Conservation (phyloP, 2,113 vertebrate species). For the Labeo catla region DNA sequence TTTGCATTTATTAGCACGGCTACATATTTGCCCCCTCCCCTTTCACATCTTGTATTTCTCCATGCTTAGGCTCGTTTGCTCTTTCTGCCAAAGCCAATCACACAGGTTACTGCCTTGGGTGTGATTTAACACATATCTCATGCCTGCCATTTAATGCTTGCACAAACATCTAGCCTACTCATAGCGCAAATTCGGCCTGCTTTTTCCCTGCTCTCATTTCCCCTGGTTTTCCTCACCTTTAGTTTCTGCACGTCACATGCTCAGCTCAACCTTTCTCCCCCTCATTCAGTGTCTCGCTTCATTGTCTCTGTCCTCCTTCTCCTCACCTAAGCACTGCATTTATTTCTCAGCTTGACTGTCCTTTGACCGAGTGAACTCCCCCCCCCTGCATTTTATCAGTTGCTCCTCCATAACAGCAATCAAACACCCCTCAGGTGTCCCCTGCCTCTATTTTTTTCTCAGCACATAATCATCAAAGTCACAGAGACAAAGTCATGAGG, state of each 20-base stretch:
- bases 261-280: slow-evolving; percentile 9
- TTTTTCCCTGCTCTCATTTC: neutral
- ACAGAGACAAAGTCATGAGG: neutral
- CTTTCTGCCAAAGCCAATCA: slow-evolving; percentile 11
- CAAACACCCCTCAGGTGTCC: neutral
- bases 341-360: slow-evolving; percentile 24
- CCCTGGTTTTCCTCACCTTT: neutral
- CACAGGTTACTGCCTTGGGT: neutral
- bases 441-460: neutral
- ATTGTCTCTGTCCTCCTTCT: neutral
- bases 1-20: neutral
- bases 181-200: neutral
- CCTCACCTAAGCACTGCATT: neutral
- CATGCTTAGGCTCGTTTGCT: slow-evolving; percentile 15
- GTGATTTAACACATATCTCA: slow-evolving; percentile 23
- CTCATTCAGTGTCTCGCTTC: neutral
- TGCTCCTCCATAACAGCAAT: slow-evolving; percentile 13
- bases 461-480: neutral
- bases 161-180: neutral
- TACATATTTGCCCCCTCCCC: neutral
- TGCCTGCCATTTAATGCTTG: neutral
- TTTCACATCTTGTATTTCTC: neutral
- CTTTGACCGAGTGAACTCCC: slow-evolving; percentile 2
- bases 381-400: slow-evolving; percentile 14
- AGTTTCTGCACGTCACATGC: neutral